A percentile compares a stretch with the other conserved stretches of the same genome.
Evolutionary conservation across 2,888 invertebrate genomes (phyloP).

Genomic region (Lycia hirtaria): DNA sequence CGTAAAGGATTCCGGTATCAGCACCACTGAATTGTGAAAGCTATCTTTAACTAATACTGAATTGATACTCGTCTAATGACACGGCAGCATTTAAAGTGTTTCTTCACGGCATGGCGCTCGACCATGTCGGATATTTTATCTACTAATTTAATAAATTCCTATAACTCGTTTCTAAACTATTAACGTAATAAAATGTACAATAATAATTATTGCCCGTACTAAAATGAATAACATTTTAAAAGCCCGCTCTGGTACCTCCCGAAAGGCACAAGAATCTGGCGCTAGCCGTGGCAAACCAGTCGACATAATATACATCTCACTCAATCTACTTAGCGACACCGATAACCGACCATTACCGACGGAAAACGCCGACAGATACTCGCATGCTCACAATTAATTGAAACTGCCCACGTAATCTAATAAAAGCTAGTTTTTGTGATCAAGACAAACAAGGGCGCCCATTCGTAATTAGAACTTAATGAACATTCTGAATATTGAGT

Average conservation of each 20-base stretch:
- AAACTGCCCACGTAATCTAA: conserved; percentile 85
- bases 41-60: conserved; percentile 23
- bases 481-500: conserved; percentile 82
- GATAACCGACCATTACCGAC: conserved; percentile 79
- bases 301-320: conserved; percentile 70
- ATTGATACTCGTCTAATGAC: conserved; percentile 17
- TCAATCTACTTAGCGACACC: conserved; percentile 79
- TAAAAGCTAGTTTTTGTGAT: conserved; percentile 83
- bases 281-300: conserved; percentile 64
- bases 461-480: conserved; percentile 85
- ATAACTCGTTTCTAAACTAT: conserved; percentile 42
- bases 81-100: conserved; percentile 30
- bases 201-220: conserved; percentile 44
- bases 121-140: conserved; percentile 38
- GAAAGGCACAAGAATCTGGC: conserved; percentile 55
- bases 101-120: conserved; percentile 30
- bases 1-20: no score
- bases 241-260: conserved; percentile 50
- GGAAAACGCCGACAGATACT: conserved; percentile 79
- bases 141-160: conserved; percentile 39
- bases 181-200: conserved; percentile 44
- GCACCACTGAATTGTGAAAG: conserved; percentile 39
- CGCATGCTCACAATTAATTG: conserved; percentile 81
- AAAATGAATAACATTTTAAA: conserved; percentile 47
- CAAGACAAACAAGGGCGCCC: conserved; percentile 84